phyloP scores from a whole-genome alignment of 2,888 invertebrate genomes.

The Liposcelis brunnea region DNA sequence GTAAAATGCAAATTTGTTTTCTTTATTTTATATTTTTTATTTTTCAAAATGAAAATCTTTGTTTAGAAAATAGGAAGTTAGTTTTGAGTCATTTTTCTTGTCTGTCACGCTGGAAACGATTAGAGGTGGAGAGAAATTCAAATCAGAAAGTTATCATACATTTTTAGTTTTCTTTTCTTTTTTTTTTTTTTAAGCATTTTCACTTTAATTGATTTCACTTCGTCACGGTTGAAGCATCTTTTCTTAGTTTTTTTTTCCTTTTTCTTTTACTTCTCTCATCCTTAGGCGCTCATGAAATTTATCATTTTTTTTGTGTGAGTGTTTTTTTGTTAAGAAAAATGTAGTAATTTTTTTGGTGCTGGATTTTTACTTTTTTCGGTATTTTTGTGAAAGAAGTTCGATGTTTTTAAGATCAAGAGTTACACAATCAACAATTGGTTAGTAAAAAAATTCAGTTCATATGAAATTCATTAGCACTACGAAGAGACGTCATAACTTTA shows the following conservation, averaged over 20 bases:
- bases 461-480: too few relatives aligned
- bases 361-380: neutral
- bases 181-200: conserved; percentile 1
- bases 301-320: too few relatives aligned
- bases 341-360: too few relatives aligned
- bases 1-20: neutral
- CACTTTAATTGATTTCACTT: neutral
- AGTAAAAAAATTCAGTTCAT: too few relatives aligned
- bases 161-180: conserved; percentile 1
- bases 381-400: neutral
- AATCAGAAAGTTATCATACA: conserved; percentile 8
- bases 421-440: neutral
- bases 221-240: too few relatives aligned
- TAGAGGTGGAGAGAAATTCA: conserved; percentile 6
- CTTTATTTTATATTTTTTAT: neutral
- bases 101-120: conserved; percentile 7
- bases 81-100: conserved; percentile 9
- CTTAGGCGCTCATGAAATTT: too few relatives aligned
- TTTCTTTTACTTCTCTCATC: too few relatives aligned
- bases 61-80: conserved; percentile 8
- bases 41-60: conserved; percentile 1
- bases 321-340: too few relatives aligned
- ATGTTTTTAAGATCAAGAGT: neutral
- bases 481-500: too few relatives aligned
- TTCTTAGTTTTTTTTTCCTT: too few relatives aligned